A percentile compares a stretch with the other conserved stretches of the same genome.
phyloP scores from a whole-genome alignment of 1,140 invertebrate species.

The Harpegnathos saltator region DNA sequence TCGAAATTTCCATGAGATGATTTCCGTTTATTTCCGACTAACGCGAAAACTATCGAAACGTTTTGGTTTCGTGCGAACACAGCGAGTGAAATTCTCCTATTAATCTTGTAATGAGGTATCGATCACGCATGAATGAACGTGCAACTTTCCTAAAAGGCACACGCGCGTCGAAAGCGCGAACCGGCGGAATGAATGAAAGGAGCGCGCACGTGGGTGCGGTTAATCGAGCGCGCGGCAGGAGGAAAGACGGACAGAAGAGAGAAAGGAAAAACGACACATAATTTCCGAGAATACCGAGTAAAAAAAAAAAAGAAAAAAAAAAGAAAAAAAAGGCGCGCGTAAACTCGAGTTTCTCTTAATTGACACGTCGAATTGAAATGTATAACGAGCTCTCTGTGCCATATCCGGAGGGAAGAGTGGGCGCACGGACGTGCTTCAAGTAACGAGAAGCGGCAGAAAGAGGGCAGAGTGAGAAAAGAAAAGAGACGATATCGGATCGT shows the following conservation, averaged over 20 bases:
- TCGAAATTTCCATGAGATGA: not conserved
- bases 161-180: constrained; percentile 28
- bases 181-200: constrained; percentile 9
- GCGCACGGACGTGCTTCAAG: not conserved
- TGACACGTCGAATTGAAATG: constrained; percentile 21
- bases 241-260: constrained; percentile 24
- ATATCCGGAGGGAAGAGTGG: not conserved
- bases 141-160: constrained; percentile 40
- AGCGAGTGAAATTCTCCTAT: constrained; percentile 21
- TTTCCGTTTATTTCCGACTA: too few species aligned
- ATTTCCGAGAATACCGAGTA: constrained; percentile 35
- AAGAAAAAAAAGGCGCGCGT: not conserved
- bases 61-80: not conserved
- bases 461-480: constrained; percentile 14
- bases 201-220: constrained; percentile 59
- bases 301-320: constrained; percentile 15
- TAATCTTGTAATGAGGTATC: not conserved
- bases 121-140: constrained; percentile 42
- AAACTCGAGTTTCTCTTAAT: constrained; percentile 39
- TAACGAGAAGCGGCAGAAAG: not conserved
- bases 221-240: constrained; percentile 53
- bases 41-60: not conserved
- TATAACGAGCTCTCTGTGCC: constrained; percentile 21
- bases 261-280: constrained; percentile 40
- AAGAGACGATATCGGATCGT: constrained; percentile 25